Evolutionary conservation across 2,888 invertebrate genomes (phyloP).

Genomic region (Campopleginae sp.): DNA sequence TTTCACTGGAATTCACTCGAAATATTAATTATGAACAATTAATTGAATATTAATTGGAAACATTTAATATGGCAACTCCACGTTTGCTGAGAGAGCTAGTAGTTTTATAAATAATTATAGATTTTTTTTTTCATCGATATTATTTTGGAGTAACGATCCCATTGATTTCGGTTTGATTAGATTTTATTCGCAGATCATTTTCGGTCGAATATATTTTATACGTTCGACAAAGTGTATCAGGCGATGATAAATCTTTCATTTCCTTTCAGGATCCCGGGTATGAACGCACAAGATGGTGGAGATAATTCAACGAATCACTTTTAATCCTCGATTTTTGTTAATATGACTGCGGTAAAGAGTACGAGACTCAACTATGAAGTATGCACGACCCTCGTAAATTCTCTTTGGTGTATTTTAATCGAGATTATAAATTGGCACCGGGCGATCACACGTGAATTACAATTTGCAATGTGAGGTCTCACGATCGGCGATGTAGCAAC

Average conservation of each 20-base stretch:
- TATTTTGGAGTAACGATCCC: background rate
- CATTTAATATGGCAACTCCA: no score
- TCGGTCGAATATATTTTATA: background rate
- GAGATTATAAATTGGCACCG: slow-evolving; percentile 66
- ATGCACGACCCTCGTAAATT: slow-evolving; percentile 48
- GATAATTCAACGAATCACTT: slow-evolving; percentile 50
- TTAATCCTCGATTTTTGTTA: slow-evolving; percentile 15
- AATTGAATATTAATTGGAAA: no score
- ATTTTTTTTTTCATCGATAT: background rate
- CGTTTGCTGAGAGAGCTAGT: no score
- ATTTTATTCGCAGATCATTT: background rate
- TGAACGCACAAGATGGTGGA: background rate
- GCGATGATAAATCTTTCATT: slow-evolving; percentile 5
- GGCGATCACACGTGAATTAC: slow-evolving; percentile 67
- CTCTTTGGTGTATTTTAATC: slow-evolving; percentile 52
- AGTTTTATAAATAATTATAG: background rate
- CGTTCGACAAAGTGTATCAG: background rate
- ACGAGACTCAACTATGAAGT: background rate
- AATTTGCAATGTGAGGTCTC: slow-evolving; percentile 67
- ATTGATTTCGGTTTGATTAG: background rate
- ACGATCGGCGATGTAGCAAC: slow-evolving; percentile 66
- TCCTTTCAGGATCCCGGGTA: background rate
- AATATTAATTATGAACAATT: no score
- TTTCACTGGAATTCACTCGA: no score
- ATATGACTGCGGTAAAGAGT: slow-evolving; percentile 12